Evolutionary conservation across 1,140 invertebrate species (phyloP).

Genomic region (Macrocentrus cingulum): DNA sequence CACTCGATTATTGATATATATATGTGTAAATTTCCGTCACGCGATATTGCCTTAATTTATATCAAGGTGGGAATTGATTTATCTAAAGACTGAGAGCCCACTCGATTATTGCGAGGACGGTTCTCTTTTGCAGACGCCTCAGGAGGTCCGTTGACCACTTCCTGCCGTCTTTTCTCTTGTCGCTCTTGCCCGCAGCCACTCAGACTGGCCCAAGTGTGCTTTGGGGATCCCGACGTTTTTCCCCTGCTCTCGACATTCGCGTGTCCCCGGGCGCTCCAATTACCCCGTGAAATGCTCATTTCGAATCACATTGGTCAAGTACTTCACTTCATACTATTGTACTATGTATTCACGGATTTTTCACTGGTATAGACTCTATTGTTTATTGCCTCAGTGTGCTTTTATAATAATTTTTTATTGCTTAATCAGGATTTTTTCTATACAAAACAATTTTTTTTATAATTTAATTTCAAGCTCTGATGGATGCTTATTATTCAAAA

Average conservation of each 20-base stretch:
- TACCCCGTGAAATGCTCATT: slow-evolving; percentile 33
- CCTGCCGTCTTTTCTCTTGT: slow-evolving; percentile 15
- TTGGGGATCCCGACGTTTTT: slow-evolving; percentile 5
- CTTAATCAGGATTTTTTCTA: no score
- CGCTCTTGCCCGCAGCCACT: slow-evolving; percentile 3
- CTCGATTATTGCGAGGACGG: slow-evolving; percentile 14
- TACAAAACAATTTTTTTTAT: no score
- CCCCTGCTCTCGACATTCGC: slow-evolving; percentile 1
- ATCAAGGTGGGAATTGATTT: not conserved
- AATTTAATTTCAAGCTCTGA: no score
- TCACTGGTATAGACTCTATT: no score
- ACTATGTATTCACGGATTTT: no score
- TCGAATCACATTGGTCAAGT: no score
- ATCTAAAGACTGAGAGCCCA: not conserved
- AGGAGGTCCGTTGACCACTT: slow-evolving; percentile 24
- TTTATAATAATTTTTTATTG: no score
- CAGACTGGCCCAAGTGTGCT: slow-evolving; percentile 24
- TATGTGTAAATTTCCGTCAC: no score
- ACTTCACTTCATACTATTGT: no score
- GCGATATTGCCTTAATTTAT: slow-evolving; percentile 19
- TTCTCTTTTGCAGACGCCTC: slow-evolving; percentile 23
- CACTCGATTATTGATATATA: slow-evolving; percentile 11
- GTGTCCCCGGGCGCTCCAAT: slow-evolving; percentile 27
- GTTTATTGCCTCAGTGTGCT: no score
- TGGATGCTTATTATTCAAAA: no score